phyloP scores from a whole-genome alignment of 92 coral and sea anemone species.

The Parazoanthus atlanticus region DNA sequence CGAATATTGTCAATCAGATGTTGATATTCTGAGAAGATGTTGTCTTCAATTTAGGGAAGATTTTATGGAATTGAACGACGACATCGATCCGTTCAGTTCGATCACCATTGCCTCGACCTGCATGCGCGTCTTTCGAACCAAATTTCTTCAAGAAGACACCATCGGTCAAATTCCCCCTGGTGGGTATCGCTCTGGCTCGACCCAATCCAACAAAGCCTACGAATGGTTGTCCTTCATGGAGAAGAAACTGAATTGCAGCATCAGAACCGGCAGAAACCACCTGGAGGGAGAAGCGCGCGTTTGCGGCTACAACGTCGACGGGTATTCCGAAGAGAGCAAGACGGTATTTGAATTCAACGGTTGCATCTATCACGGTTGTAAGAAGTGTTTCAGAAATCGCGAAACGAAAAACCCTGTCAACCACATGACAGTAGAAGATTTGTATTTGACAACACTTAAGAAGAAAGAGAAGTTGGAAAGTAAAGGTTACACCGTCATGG shows the following conservation, averaged over 20 bases:
- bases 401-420: background rate
- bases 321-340: background rate
- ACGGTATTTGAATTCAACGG: background rate
- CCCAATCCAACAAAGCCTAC: background rate
- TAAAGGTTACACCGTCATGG: background rate
- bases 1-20: too few relatives aligned
- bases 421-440: background rate
- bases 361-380: background rate
- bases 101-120: too few relatives aligned
- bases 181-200: background rate
- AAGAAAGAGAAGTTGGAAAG: background rate
- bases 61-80: too few relatives aligned
- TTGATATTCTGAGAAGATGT: too few relatives aligned
- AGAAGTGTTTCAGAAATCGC: background rate
- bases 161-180: slow-evolving; percentile 32
- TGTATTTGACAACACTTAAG: background rate
- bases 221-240: background rate
- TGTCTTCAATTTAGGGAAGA: too few relatives aligned
- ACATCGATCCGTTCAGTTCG: too few relatives aligned
- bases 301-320: background rate
- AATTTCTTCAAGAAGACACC: background rate
- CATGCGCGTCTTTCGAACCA: too few relatives aligned
- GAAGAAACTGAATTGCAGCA: background rate
- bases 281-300: background rate
- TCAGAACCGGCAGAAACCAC: background rate